Conservation (phyloP, 2,888 invertebrate genomes). For the Sphinx pinastri region DNA sequence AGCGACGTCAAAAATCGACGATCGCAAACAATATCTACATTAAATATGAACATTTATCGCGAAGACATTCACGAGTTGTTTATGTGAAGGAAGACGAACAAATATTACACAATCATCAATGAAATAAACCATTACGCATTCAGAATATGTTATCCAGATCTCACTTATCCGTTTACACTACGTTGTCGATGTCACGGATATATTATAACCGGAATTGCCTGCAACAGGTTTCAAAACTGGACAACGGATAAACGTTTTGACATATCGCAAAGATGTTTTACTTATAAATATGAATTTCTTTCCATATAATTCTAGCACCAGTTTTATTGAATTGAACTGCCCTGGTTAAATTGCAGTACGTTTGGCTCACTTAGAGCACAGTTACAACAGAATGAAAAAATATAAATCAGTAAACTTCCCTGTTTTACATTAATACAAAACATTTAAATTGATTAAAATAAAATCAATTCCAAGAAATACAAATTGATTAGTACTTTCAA, state of each 20-base stretch:
- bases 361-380: background rate
- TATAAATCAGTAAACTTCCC: background rate
- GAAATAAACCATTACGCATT: background rate
- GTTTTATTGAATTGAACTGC: constrained; percentile 2
- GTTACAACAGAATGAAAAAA: background rate
- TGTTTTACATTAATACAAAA: background rate
- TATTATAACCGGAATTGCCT: background rate
- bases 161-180: constrained; percentile 4
- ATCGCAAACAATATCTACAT: constrained; percentile 10
- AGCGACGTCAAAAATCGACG: constrained; percentile 10
- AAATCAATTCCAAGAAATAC: background rate
- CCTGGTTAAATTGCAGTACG: background rate
- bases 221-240: background rate
- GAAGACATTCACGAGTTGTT: background rate
- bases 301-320: constrained; percentile 11
- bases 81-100: constrained; percentile 8
- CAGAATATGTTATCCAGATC: background rate
- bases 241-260: background rate
- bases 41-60: background rate
- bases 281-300: constrained; percentile 2
- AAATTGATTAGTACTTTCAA: background rate
- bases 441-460: background rate
- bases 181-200: background rate
- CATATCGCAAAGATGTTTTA: background rate
- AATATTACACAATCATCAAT: background rate